These are phyloP conservation scores for Mongoloraphidia duomilia DNA, from an alignment of 2,888 invertebrate species.

Conservation along the genomic window DNA sequence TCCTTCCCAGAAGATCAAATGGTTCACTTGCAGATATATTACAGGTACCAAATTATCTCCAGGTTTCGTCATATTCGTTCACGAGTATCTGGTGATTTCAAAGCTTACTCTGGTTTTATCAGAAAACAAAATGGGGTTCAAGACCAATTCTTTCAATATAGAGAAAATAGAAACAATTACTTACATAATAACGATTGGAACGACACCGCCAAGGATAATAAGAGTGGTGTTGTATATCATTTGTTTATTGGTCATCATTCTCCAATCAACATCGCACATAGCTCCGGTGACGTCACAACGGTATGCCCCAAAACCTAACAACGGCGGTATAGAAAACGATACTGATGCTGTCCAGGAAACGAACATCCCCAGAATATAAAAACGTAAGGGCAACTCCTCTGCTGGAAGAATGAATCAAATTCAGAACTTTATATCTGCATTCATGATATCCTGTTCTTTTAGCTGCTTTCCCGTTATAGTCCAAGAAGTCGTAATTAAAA, in stretches of 20 bases:
- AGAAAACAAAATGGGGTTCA: too few species aligned
- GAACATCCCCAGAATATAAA: conserved; percentile 32
- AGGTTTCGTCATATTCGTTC: too few species aligned
- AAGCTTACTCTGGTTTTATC: too few species aligned
- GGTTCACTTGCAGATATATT: too few species aligned
- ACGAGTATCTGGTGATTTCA: too few species aligned
- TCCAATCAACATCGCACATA: conserved; percentile 35
- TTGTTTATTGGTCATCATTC: conserved; percentile 30
- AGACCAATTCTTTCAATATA: too few species aligned
- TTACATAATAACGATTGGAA: conserved; percentile 35
- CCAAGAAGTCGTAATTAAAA: conserved; percentile 5
- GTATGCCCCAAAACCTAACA: conserved; percentile 34
- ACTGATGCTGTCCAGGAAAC: conserved; percentile 31
- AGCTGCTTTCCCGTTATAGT: not conserved
- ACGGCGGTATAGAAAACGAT: conserved; percentile 33
- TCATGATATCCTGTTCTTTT: not conserved
- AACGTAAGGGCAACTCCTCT: conserved; percentile 29
- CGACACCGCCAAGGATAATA: conserved; percentile 29
- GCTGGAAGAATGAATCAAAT: conserved; percentile 24
- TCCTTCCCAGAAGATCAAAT: too few species aligned
- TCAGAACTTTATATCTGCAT: not conserved
- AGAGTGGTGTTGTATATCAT: conserved; percentile 33
- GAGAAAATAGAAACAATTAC: conserved; percentile 13
- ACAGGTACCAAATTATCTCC: too few species aligned
- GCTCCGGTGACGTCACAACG: conserved; percentile 37